phyloP scores from a whole-genome alignment of 2,797 vertebrate species.

The Telmatherina bonti region DNA sequence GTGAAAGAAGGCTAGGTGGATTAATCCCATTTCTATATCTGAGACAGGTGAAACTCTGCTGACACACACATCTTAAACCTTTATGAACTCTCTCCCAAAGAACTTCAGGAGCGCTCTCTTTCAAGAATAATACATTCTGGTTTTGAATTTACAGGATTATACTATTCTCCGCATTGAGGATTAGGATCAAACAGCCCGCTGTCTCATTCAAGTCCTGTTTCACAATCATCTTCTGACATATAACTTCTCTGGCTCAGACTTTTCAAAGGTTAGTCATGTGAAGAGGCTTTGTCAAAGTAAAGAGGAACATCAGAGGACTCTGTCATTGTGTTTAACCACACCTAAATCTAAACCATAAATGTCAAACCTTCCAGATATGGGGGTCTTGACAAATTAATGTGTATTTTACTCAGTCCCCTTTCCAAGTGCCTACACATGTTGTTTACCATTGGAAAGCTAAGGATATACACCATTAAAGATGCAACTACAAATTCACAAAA shows the following conservation, averaged over 20 bases:
- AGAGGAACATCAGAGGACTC: constrained; percentile 39
- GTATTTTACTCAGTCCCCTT: no score
- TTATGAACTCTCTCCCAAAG: background rate
- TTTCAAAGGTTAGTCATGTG: constrained; percentile 46
- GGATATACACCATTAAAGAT: no score
- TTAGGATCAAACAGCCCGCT: constrained; percentile 60
- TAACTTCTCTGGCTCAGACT: constrained; percentile 23
- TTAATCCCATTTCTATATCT: constrained; percentile 1
- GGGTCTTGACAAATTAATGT: no score
- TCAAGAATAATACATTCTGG: constrained; percentile 3
- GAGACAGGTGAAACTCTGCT: constrained; percentile 29
- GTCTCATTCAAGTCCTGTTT: constrained; percentile 31
- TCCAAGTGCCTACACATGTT: no score
- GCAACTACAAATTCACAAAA: no score
- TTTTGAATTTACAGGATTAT: constrained; percentile 52
- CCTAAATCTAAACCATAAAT: constrained; percentile 23
- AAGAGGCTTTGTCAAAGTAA: constrained; percentile 36
- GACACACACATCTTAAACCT: background rate
- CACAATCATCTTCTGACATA: constrained; percentile 35
- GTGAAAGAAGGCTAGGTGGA: constrained; percentile 22
- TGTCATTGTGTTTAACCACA: constrained; percentile 22
- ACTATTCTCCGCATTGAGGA: constrained; percentile 15
- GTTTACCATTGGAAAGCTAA: no score
- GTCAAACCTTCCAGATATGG: constrained; percentile 24
- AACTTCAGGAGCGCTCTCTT: background rate